Evolutionary conservation across 64 coral and sea anemone species (phyloP).

Genomic region (Exaiptasia diaphana): DNA sequence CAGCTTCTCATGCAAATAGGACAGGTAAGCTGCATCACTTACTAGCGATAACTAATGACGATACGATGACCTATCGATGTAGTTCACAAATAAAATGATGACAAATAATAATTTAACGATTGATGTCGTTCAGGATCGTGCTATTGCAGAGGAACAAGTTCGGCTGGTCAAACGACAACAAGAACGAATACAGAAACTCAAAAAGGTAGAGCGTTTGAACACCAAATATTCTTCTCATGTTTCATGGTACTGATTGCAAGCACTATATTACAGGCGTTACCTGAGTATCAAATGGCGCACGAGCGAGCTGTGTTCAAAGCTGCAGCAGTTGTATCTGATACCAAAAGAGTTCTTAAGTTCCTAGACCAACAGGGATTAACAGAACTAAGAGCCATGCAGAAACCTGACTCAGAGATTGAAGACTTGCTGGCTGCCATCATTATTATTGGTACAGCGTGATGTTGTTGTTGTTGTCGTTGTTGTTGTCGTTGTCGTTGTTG

Average conservation of each 20-base stretch:
- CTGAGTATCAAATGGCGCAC: conserved; percentile 90
- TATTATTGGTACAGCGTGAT: conserved; percentile 60
- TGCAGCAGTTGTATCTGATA: conserved; percentile 88
- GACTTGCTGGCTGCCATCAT: conserved; percentile 91
- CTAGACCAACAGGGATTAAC: conserved; percentile 73
- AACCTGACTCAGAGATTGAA: conserved; percentile 95
- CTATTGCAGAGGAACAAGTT: conserved; percentile 95
- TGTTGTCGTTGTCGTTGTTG: background rate
- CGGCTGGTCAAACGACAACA: conserved; percentile 79
- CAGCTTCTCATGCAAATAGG: conserved; percentile 95
- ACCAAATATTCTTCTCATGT: background rate
- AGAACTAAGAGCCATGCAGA: conserved; percentile 86
- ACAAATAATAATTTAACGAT: background rate
- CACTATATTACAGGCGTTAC: conserved; percentile 64
- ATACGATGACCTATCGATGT: too few species aligned
- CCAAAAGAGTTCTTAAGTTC: conserved; percentile 67
- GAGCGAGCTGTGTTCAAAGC: conserved; percentile 96
- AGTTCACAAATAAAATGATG: background rate
- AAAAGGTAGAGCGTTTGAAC: conserved; percentile 56
- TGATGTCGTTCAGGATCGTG: conserved; percentile 66
- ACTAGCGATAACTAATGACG: too few species aligned
- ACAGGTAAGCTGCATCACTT: conserved; percentile 88
- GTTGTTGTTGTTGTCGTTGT: background rate
- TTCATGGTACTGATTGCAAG: background rate
- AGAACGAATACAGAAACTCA: conserved; percentile 83